Base-by-base conservation (phyloP, 2,888 invertebrate species). In the Drosophila fulvimacula region DNA sequence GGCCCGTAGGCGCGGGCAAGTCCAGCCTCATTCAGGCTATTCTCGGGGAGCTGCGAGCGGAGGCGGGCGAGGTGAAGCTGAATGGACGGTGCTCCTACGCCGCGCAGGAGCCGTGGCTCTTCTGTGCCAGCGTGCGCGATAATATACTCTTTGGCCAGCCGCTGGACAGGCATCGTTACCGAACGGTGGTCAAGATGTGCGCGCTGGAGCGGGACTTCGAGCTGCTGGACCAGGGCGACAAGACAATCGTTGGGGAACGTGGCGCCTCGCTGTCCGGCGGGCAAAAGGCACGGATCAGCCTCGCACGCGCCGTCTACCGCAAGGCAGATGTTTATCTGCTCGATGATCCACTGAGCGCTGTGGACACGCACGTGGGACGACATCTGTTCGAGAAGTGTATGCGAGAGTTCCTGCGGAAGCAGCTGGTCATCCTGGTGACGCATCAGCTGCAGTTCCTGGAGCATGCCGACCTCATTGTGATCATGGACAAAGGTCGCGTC, bases 281-380 rank as follows among this genome's bases (percentile, higher is more conserved):
- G 2, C 98, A 98, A 92, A 95, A 96, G 69, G 98, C 98, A 0
- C 94, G 98, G 77, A 96, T 98, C 59, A 97, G 97, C 62, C 94
- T 98, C 49, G 97, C 97, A 0, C 94, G 98, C 74, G 96, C 97
- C 0, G 95, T 98, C 0, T 98, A 98, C 92, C 95, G 96, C 64
- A 95, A 96, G 69, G 95, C 97, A 0, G 97, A 97, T 89, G 95
- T 98, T 71, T 98, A 97, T 90, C 93, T 98, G 13, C 93, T 98
- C 64, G 98, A 98, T 92, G 98, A 98, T 93, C 98, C 98, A 0
- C 93, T 98, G 44, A 96, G 97, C 62, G 98, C 98, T 0, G 98
- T 98, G 19, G 98, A 98, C 93, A 95, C 97, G 0, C 96, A 97
- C 91, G 98, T 98, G 1, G 97, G 97, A 0, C 95, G 96, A 9